Conservation (phyloP, 2,888 invertebrate species). For the Cantharis flavilabris region DNA sequence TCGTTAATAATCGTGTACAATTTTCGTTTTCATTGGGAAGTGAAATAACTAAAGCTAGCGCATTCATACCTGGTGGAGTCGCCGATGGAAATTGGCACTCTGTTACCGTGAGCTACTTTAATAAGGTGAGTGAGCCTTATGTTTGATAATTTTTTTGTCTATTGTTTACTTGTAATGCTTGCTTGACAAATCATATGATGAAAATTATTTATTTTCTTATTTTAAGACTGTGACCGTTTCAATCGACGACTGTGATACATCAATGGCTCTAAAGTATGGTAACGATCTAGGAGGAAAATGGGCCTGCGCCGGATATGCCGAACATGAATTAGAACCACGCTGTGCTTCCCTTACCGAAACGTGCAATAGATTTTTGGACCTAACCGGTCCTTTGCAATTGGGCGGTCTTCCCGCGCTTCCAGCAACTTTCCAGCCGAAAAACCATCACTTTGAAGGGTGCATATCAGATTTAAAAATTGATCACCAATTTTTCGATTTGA, state of each 20-base stretch:
- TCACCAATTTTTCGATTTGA: conserved; percentile 83
- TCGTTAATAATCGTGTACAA: conserved; percentile 73
- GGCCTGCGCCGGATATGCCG: conserved; percentile 82
- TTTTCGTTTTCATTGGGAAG: conserved; percentile 91
- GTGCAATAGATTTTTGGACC: conserved; percentile 85
- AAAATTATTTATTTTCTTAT: conserved; percentile 20
- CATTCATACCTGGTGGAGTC: conserved; percentile 72
- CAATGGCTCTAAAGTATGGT: conserved; percentile 73
- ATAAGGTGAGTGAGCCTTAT: conserved; percentile 62
- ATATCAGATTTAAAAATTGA: conserved; percentile 88
- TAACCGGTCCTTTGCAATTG: conserved; percentile 80
- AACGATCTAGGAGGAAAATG: conserved; percentile 73
- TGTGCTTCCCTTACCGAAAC: conserved; percentile 78
- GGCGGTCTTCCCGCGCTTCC: conserved; percentile 89
- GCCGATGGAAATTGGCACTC: conserved; percentile 91
- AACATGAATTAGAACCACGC: conserved; percentile 73
- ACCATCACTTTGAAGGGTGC: conserved; percentile 87
- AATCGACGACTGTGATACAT: conserved; percentile 86
- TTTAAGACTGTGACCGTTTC: conserved; percentile 78
- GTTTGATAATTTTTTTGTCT: neutral
- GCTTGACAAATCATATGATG: no score
- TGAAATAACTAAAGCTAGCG: conserved; percentile 67
- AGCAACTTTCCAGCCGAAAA: conserved; percentile 75
- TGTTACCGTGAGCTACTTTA: conserved; percentile 81
- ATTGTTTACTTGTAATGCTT: no score